Evolutionary conservation across 2,113 vertebrate species (phyloP).

Genomic region (Platysternon megacephalum): DNA sequence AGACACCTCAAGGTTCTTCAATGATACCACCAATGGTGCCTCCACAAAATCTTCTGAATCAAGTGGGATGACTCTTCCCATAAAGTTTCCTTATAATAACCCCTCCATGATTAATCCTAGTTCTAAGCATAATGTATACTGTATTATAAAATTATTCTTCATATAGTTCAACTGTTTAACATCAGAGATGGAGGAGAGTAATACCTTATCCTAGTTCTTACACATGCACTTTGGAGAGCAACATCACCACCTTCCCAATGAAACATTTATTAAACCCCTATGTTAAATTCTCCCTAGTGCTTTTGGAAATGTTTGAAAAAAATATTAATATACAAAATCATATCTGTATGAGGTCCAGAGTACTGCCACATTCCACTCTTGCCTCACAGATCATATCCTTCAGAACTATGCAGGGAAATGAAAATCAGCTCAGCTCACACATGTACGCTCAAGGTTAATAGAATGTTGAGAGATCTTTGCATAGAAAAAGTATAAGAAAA

Average conservation of each 20-base stretch:
- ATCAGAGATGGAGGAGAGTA: not conserved
- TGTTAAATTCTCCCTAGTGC: not conserved
- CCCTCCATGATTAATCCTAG: constrained; percentile 10
- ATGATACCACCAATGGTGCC: too few relatives aligned
- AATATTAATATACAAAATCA: not conserved
- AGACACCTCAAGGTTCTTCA: too few relatives aligned
- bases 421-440: constrained; percentile 8
- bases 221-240: not conserved
- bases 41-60: too few relatives aligned
- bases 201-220: constrained; percentile 11
- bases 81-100: not conserved
- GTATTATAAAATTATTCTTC: not conserved
- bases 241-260: not conserved
- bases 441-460: not conserved
- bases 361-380: not conserved
- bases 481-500: constrained; percentile 25
- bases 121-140: not conserved
- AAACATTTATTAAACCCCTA: constrained; percentile 6
- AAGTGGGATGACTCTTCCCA: not conserved
- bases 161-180: not conserved
- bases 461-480: constrained; percentile 37
- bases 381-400: not conserved
- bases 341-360: not conserved
- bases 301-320: constrained; percentile 1
- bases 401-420: not conserved